phyloP scores from a whole-genome alignment of 2,113 vertebrate genomes.

The human region DNA sequence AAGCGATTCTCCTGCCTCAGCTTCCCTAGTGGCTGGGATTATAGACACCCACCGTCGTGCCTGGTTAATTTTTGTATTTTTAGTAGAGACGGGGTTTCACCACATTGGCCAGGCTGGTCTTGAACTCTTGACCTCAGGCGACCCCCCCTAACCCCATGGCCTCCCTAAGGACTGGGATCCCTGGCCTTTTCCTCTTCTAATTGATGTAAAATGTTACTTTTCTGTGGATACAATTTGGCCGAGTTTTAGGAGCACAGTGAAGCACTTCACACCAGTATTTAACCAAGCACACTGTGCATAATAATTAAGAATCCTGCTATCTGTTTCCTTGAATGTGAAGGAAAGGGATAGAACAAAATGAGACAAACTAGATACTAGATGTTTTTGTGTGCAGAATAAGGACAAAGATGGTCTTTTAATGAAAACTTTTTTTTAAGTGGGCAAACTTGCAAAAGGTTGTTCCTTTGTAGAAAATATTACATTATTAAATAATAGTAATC shows the following conservation, averaged over 20 bases:
- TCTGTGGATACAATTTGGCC: conserved; percentile 13
- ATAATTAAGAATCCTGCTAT: conserved; percentile 50
- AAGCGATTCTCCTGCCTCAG: too few species aligned
- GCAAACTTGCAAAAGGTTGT: conserved; percentile 26
- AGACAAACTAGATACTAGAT: not conserved
- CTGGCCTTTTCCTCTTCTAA: not conserved
- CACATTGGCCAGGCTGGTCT: too few species aligned
- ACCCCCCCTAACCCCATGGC: too few species aligned
- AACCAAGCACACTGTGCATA: conserved; percentile 52
- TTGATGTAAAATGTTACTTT: not conserved
- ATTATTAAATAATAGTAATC: conserved; percentile 72
- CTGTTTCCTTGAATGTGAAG: conserved; percentile 56
- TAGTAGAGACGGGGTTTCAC: too few species aligned
- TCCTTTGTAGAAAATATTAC: conserved; percentile 64
- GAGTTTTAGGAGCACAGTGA: not conserved
- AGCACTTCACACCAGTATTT: conserved; percentile 35
- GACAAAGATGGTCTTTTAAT: conserved; percentile 49
- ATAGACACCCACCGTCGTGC: too few species aligned
- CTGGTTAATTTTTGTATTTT: too few species aligned
- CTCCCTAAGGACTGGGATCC: too few species aligned
- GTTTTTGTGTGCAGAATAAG: conserved; percentile 68
- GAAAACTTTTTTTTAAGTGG: conserved; percentile 43
- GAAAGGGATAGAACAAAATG: conserved; percentile 52
- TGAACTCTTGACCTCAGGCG: too few species aligned
- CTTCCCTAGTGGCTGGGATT: too few species aligned